Evolutionary conservation across 2,113 vertebrate species (phyloP), one percentile per base, ranked within the genome.

Genomic region (Neomonachus schauinslandi): DNA sequence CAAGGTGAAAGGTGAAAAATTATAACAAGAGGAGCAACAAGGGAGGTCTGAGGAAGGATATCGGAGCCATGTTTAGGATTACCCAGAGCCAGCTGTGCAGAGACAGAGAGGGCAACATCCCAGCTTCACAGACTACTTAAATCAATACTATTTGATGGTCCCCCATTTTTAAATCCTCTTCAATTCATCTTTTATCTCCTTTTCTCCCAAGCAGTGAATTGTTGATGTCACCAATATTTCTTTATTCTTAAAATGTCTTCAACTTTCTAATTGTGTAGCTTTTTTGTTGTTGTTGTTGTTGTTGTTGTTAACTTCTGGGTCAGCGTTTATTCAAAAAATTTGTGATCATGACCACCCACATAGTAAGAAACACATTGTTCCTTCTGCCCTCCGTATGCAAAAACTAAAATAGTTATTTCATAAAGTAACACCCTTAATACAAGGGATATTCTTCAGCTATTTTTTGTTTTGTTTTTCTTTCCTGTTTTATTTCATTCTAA

Each of bases 331-430:
- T 79, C 16, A 24, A 94, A 88, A 69, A 22, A 7, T 18, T 51
- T 89, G 24, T 49, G 12, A n/a, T 26, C 7, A 0, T 97, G 55
- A 89, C 21, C 79, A 95, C 57, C 24, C 57, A 71, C 53, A 76
- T 7, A 67, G 31, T 57, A 36, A 67, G 22, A 87, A 97, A 79
- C 51, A 19, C 7, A 51, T 46, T 69, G 15, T 8, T 42, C 2
- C 7, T 57, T 33, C 4, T 0, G 3, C 5, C 18, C 69, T 49
- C n/a, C 14, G 39, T 31, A 42, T 33, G 28, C 10, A 91, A 7
- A 77, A 80, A 46, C 26, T 69, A 24, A 92, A 96, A 89, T 55
- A 91, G 9, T 28, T 65, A 46, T 67, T 95, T 95, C 51, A 81
- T 21, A 76, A 91, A 92, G 63, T 80, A 74, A 28, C 36, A 76